Conservation (phyloP, 2,797 vertebrate genomes). For the Lithobates sylvaticus region DNA sequence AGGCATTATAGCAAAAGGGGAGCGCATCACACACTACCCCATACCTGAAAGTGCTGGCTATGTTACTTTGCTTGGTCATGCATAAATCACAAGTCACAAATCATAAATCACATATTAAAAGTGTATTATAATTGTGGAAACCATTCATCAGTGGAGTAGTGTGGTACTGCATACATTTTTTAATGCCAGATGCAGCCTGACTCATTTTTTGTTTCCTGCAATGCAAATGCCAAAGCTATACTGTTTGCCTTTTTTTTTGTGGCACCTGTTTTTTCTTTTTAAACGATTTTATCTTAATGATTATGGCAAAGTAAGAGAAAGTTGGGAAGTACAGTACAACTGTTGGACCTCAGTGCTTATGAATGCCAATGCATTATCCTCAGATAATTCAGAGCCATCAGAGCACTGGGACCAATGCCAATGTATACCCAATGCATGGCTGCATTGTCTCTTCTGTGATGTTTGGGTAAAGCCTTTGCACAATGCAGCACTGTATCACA, state of each 20-base stretch:
- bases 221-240: no score
- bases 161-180: neutral
- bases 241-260: neutral
- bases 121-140: no score
- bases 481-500: constrained; percentile 17
- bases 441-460: constrained; percentile 35
- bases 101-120: no score
- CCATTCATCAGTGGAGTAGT: neutral
- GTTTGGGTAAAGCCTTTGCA: constrained; percentile 36
- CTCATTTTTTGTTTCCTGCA: neutral
- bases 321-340: neutral
- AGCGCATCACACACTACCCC: no score
- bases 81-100: no score
- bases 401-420: constrained; percentile 21
- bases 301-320: neutral
- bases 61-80: no score
- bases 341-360: neutral
- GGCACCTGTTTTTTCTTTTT: neutral
- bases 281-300: neutral
- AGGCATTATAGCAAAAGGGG: no score
- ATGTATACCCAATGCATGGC: neutral
- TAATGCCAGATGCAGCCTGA: neutral
- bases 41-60: no score
- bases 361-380: constrained; percentile 5
- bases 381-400: constrained; percentile 5